A percentile compares a stretch with the other conserved stretches of the same genome.
These are phyloP conservation scores for Leucoptera coffeella DNA, from an alignment of 2,888 invertebrate species.

Conservation along the genomic window DNA sequence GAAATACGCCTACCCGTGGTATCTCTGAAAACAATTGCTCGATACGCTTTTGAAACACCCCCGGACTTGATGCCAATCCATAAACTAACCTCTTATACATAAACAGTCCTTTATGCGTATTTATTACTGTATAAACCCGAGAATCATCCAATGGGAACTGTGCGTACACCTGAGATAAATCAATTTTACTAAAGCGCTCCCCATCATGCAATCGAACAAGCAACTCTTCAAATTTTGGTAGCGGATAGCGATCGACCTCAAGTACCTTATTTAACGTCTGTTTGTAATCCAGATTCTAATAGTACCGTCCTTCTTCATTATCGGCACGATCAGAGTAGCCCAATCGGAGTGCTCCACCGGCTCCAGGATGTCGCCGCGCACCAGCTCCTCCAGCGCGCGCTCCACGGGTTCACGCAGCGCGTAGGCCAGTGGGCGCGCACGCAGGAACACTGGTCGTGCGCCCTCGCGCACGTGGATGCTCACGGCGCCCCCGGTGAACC, in stretches of 20 bases:
- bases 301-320: too few relatives aligned
- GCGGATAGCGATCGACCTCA: neutral
- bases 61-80: constrained; percentile 1
- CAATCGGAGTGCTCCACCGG: constrained; percentile 1
- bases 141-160: neutral
- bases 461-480: constrained; percentile 3
- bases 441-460: constrained; percentile 2
- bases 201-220: too few relatives aligned
- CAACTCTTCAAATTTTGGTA: constrained; percentile 1
- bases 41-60: neutral
- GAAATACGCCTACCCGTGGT: neutral
- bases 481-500: constrained; percentile 2
- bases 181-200: constrained; percentile 1
- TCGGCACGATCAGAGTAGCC: constrained; percentile 6
- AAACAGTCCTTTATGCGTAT: constrained; percentile 1
- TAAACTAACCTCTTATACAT: constrained; percentile 1
- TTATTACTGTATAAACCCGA: constrained; percentile 1
- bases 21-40: neutral
- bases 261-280: neutral
- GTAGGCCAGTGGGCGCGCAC: constrained; percentile 2
- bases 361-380: neutral
- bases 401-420: constrained; percentile 1
- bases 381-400: constrained; percentile 1
- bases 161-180: constrained; percentile 1
- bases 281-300: constrained; percentile 2